phyloP scores from a whole-genome alignment of 2,113 vertebrate species.

The Dicaeum eximium region DNA sequence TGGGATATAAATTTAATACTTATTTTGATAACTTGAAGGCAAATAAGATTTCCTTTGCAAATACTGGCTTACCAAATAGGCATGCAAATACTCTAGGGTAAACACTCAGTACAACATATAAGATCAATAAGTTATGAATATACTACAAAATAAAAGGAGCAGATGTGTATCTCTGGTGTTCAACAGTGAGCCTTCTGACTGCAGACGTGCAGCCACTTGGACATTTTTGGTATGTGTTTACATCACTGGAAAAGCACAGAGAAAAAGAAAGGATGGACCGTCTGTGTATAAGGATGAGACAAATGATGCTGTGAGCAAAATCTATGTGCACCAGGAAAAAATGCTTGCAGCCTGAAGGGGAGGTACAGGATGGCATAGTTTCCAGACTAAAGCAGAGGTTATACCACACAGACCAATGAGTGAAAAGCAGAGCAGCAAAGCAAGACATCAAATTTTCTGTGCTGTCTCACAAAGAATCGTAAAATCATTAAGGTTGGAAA shows the following conservation, averaged over 20 bases:
- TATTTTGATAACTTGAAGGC: neutral
- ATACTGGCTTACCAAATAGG: neutral
- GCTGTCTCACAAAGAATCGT: neutral
- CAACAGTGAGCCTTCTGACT: neutral
- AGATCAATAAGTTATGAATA: neutral
- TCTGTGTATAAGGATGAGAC: neutral
- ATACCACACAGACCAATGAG: neutral
- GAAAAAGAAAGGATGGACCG: neutral
- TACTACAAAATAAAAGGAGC: neutral
- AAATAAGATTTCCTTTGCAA: conserved; percentile 10
- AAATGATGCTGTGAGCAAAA: neutral
- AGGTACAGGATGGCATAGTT: neutral
- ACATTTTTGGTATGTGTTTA: neutral
- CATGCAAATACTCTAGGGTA: neutral
- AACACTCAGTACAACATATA: neutral
- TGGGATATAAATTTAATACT: neutral
- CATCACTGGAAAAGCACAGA: neutral
- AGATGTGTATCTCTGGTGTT: neutral
- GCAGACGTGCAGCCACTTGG: neutral
- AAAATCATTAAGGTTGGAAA: neutral
- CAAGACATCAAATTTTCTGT: neutral
- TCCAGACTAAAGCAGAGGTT: neutral
- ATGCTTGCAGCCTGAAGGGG: neutral
- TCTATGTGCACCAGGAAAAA: neutral
- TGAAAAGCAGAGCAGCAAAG: neutral